Evolutionary conservation across 2,888 invertebrate genomes (phyloP).

Genomic region (Bombylius major): DNA sequence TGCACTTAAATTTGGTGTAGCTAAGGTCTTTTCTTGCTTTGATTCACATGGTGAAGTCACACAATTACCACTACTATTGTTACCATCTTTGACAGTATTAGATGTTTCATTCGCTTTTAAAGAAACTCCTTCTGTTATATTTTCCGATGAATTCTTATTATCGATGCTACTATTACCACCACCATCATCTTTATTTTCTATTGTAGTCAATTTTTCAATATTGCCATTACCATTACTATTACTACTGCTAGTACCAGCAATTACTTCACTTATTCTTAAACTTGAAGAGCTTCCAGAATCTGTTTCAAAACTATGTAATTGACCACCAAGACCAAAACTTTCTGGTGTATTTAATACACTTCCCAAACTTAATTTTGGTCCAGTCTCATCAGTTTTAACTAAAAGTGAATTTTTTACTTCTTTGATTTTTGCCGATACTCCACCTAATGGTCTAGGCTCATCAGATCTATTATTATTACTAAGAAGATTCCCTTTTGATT

Average conservation of each 20-base stretch:
- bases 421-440: slow-evolving; percentile 43
- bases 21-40: slow-evolving; percentile 47
- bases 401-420: slow-evolving; percentile 44
- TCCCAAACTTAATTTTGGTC: slow-evolving; percentile 72
- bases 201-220: neutral
- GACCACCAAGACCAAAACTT: slow-evolving; percentile 46
- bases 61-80: slow-evolving; percentile 17
- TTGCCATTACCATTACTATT: neutral
- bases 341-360: slow-evolving; percentile 62
- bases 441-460: slow-evolving; percentile 44
- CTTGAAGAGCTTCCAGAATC: slow-evolving; percentile 33
- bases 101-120: slow-evolving; percentile 12
- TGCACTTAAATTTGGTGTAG: slow-evolving; percentile 75
- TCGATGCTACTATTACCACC: neutral
- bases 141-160: slow-evolving; percentile 12
- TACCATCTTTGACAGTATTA: slow-evolving; percentile 15
- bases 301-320: slow-evolving; percentile 48
- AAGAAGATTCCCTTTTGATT: slow-evolving; percentile 74
- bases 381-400: slow-evolving; percentile 51
- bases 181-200: slow-evolving; percentile 16
- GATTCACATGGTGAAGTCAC: slow-evolving; percentile 16
- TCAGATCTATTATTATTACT: slow-evolving; percentile 54
- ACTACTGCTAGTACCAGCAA: neutral
- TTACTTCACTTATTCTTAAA: slow-evolving; percentile 18
- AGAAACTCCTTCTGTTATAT: slow-evolving; percentile 14